Conservation (phyloP, 1,140 invertebrate genomes). For the Antheraea mylitta region DNA sequence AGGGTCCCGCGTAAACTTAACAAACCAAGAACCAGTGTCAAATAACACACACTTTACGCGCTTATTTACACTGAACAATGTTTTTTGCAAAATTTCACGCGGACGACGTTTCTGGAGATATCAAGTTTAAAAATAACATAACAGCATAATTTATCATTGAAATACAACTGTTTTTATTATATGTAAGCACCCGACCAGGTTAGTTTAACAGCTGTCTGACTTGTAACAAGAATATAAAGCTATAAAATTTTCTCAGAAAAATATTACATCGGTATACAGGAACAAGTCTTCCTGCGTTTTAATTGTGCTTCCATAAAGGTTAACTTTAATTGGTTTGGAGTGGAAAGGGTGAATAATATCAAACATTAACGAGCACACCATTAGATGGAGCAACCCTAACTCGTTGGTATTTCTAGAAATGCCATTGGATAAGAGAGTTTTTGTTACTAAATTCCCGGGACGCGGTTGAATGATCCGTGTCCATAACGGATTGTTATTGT, state of each 20-base stretch:
- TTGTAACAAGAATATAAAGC: not conserved
- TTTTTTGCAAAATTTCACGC: no score
- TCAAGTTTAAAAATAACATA: no score
- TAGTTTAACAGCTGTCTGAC: not conserved
- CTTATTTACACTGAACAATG: no score
- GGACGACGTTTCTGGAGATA: no score
- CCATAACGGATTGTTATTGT: not conserved
- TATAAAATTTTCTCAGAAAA: not conserved
- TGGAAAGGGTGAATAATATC: slow-evolving; percentile 13
- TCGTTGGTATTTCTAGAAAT: slow-evolving; percentile 9
- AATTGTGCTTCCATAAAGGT: slow-evolving; percentile 12
- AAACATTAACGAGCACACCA: not conserved
- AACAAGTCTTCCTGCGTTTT: slow-evolving; percentile 4
- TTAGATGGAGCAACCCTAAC: not conserved
- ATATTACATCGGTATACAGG: not conserved
- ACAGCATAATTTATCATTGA: no score
- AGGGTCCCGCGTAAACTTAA: no score
- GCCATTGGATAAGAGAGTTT: not conserved
- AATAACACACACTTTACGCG: no score
- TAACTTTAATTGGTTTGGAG: slow-evolving; percentile 5
- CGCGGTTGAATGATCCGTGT: not conserved
- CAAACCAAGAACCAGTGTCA: no score
- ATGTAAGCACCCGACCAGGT: not conserved
- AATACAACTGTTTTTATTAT: no score
- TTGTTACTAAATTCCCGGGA: not conserved